A percentile compares a stretch with the other conserved stretches of the same genome.
Conservation (phyloP, 2,113 vertebrate species). For the Leptobrachium leishanense region DNA sequence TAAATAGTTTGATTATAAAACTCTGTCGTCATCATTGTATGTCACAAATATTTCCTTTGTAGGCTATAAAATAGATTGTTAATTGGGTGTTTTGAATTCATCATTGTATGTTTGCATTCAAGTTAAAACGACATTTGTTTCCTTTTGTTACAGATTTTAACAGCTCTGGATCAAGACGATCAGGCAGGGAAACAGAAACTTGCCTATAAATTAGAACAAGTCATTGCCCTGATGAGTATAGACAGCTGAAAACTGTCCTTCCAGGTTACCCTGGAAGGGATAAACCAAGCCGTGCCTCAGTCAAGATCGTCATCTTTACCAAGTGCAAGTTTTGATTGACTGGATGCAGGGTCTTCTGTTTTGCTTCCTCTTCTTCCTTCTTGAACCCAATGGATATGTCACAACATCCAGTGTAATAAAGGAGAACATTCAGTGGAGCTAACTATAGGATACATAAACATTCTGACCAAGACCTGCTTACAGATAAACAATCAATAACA, state of each 20-base stretch:
- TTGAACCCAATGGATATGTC: constrained; percentile 49
- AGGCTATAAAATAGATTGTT: background rate
- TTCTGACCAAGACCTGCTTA: constrained; percentile 54
- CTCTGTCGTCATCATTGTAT: too few species aligned
- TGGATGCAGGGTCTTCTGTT: constrained; percentile 67
- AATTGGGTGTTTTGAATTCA: too few species aligned
- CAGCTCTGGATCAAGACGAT: constrained; percentile 90
- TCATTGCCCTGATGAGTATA: constrained; percentile 98
- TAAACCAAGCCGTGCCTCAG: constrained; percentile 99
- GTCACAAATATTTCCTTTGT: too few species aligned
- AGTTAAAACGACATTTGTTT: background rate
- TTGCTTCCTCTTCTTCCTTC: constrained; percentile 52
- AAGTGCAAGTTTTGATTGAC: constrained; percentile 81
- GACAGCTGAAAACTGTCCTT: constrained; percentile 98
- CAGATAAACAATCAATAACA: constrained; percentile 51
- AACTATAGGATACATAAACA: constrained; percentile 53
- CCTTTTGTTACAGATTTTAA: constrained; percentile 79
- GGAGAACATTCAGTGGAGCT: constrained; percentile 52
- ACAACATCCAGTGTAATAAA: constrained; percentile 55
- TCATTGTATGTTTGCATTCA: too few species aligned
- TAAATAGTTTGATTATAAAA: too few species aligned
- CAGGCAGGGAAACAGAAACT: constrained; percentile 95
- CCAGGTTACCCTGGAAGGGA: constrained; percentile 93
- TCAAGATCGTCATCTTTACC: constrained; percentile 93
- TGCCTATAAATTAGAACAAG: constrained; percentile 98